A percentile compares a stretch with the other conserved stretches of the same genome.
These are phyloP conservation scores for Nothoprocta pentlandii DNA, from an alignment of 2,113 vertebrate genomes.

Conservation along the genomic window DNA sequence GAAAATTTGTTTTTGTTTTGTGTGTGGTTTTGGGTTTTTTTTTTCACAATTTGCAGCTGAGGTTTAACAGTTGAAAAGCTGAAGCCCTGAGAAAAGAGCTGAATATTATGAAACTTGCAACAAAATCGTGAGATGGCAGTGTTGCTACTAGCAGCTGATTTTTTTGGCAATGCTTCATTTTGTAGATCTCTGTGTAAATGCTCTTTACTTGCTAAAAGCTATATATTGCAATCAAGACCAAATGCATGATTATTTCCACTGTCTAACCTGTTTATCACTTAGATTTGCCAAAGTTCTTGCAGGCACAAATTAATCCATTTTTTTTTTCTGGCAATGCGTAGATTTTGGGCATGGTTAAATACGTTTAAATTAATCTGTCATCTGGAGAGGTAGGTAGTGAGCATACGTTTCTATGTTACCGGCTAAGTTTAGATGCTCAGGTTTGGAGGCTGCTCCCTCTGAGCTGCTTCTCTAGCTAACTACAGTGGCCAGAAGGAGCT, in stretches of 20 bases:
- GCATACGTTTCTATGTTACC: slow-evolving; percentile 58
- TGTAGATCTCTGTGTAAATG: slow-evolving; percentile 28
- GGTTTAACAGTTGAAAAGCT: neutral
- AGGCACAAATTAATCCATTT: neutral
- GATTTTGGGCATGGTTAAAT: slow-evolving; percentile 19
- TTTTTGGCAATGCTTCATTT: slow-evolving; percentile 51
- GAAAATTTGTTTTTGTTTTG: neutral
- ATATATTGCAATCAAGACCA: slow-evolving; percentile 19
- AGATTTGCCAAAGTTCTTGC: slow-evolving; percentile 35
- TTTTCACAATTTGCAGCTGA: neutral
- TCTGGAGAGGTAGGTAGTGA: slow-evolving; percentile 70
- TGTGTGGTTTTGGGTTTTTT: neutral
- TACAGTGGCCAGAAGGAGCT: neutral
- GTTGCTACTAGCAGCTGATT: slow-evolving; percentile 68
- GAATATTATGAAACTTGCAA: slow-evolving; percentile 43
- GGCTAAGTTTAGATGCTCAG: slow-evolving; percentile 55
- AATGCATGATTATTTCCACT: slow-evolving; percentile 52
- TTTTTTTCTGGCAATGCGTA: neutral
- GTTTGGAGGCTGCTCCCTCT: neutral
- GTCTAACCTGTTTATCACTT: slow-evolving; percentile 55
- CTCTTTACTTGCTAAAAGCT: slow-evolving; percentile 30
- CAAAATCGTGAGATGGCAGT: slow-evolving; percentile 73
- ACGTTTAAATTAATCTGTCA: slow-evolving; percentile 51
- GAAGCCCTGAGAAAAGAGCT: neutral
- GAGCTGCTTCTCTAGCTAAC: neutral